Evolutionary conservation across 1,140 invertebrate genomes (phyloP).

Genomic region (Atta texana): DNA sequence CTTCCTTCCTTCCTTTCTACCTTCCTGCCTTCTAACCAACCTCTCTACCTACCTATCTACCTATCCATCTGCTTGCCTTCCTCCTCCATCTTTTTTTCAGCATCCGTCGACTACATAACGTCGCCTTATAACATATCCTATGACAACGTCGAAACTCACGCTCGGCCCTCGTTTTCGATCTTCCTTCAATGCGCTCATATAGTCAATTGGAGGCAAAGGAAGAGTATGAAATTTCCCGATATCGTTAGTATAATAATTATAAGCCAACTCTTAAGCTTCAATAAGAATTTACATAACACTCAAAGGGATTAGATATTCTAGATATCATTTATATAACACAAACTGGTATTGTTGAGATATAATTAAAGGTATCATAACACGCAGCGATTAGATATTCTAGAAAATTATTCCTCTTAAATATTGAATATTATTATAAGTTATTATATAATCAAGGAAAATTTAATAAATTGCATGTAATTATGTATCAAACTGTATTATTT

Average conservation of each 20-base stretch:
- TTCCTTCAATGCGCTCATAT: background rate
- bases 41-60: constrained; percentile 20
- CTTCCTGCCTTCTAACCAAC: constrained; percentile 47
- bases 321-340: too few relatives aligned
- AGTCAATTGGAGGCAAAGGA: background rate
- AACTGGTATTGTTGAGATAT: too few relatives aligned
- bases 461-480: background rate
- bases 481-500: background rate
- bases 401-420: background rate
- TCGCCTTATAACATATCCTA: constrained; percentile 74
- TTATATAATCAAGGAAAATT: background rate
- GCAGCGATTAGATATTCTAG: background rate
- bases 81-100: constrained; percentile 17
- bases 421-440: background rate
- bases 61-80: constrained; percentile 42
- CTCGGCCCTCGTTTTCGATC: background rate
- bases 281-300: background rate
- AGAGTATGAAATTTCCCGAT: background rate
- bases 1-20: constrained; percentile 46
- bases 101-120: constrained; percentile 72
- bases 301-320: background rate
- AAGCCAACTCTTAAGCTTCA: background rate
- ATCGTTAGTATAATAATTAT: background rate
- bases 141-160: constrained; percentile 59
- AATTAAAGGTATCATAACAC: too few relatives aligned